A percentile compares a stretch with the other conserved stretches of the same genome.
Conservation (phyloP, 2,113 vertebrate genomes). For the Martes martes region DNA sequence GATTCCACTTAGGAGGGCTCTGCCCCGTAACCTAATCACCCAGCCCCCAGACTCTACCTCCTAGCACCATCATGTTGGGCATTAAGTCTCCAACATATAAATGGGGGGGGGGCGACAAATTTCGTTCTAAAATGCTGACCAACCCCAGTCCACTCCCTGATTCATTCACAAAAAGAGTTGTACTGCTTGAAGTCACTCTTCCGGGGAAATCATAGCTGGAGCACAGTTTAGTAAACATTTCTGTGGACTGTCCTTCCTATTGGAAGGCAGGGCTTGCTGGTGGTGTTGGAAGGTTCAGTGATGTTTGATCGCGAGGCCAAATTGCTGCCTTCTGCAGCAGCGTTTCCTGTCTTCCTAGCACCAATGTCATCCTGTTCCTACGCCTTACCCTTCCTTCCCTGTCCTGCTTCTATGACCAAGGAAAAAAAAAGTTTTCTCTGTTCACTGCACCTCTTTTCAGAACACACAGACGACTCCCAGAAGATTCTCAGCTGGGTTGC, state of each 20-base stretch:
- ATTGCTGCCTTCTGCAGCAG: rapidly evolving
- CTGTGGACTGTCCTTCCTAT: background rate
- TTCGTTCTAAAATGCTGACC: background rate
- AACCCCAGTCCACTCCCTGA: background rate
- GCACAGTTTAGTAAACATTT: background rate
- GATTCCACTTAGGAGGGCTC: background rate
- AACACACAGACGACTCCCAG: background rate
- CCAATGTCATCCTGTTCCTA: background rate
- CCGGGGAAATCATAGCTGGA: background rate
- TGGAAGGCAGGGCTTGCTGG: background rate
- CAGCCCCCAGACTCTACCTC: background rate
- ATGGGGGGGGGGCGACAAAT: rapidly evolving
- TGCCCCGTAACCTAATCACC: background rate
- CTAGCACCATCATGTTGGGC: background rate
- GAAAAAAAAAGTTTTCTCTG: background rate
- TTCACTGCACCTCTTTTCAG: background rate
- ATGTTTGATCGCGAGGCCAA: rapidly evolving
- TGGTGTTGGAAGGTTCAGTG: rapidly evolving
- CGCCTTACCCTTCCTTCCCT: background rate
- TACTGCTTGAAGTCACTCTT: background rate
- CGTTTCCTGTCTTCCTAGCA: background rate
- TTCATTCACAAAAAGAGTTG: background rate
- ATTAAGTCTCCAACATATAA: background rate
- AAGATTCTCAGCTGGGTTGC: background rate
- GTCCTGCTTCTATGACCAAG: background rate